A percentile compares a stretch with the other conserved stretches of the same genome.
phyloP scores from a whole-genome alignment of 2,113 vertebrate genomes.

The Fulica atra region DNA sequence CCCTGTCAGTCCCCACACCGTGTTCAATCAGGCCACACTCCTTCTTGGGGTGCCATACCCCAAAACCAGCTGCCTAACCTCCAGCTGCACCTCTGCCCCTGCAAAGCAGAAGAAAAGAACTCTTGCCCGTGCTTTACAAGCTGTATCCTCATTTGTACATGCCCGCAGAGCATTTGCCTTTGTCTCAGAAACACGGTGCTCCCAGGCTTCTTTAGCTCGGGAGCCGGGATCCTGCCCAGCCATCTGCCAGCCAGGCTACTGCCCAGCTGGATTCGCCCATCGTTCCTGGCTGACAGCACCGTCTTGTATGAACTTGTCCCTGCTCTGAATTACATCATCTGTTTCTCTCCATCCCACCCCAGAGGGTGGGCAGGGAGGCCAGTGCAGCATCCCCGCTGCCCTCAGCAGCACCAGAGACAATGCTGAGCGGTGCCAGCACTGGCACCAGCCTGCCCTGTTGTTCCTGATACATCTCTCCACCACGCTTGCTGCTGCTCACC shows the following conservation, averaged over 20 bases:
- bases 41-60: background rate
- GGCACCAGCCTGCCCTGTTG: background rate
- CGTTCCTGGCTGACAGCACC: background rate
- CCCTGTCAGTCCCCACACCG: background rate
- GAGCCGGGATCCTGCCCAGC: background rate
- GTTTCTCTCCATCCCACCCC: background rate
- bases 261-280: background rate
- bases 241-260: background rate
- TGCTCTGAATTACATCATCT: background rate
- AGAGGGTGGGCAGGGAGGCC: background rate
- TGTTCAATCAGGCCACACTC: rapidly evolving
- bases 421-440: background rate
- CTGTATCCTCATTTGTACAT: background rate
- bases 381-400: rapidly evolving
- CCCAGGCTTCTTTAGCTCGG: background rate
- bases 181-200: rapidly evolving
- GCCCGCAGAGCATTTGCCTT: background rate
- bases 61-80: background rate
- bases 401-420: rapidly evolving
- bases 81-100: background rate
- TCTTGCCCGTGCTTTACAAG: rapidly evolving
- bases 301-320: background rate
- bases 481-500: rapidly evolving
- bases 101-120: background rate
- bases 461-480: background rate